These are phyloP conservation scores for Antrozous pallidus DNA, from an alignment of 2,797 vertebrate genomes.

Conservation along the genomic window DNA sequence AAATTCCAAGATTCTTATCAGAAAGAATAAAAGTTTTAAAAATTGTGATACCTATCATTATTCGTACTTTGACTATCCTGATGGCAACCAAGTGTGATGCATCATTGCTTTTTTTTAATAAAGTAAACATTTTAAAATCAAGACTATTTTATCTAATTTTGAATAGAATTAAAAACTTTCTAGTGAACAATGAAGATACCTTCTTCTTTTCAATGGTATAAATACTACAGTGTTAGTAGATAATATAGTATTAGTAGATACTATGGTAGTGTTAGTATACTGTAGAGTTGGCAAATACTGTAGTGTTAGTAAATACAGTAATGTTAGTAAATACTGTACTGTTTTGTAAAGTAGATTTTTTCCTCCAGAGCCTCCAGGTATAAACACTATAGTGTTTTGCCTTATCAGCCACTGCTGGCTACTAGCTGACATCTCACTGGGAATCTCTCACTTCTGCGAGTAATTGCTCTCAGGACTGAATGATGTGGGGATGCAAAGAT, in stretches of 20 bases:
- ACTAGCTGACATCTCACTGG: neutral
- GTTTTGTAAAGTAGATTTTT: neutral
- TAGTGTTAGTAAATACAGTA: neutral
- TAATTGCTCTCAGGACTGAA: neutral
- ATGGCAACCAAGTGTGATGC: accelerated
- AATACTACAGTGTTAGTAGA: neutral
- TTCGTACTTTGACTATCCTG: neutral
- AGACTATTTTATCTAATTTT: neutral
- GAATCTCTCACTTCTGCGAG: neutral
- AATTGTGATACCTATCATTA: neutral
- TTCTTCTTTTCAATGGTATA: neutral
- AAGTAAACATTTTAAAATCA: neutral
- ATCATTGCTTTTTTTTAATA: neutral
- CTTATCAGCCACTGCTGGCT: neutral
- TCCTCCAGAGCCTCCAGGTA: neutral
- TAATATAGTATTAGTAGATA: neutral
- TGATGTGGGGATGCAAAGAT: neutral
- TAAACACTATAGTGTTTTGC: neutral
- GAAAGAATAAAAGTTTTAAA: neutral
- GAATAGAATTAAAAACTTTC: neutral
- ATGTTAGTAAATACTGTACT: neutral
- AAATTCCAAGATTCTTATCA: neutral
- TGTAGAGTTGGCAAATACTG: neutral
- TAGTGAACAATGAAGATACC: neutral
- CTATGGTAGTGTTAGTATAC: neutral